Evolutionary conservation across 2,113 vertebrate species (phyloP).

Genomic region (Nanorana parkeri): DNA sequence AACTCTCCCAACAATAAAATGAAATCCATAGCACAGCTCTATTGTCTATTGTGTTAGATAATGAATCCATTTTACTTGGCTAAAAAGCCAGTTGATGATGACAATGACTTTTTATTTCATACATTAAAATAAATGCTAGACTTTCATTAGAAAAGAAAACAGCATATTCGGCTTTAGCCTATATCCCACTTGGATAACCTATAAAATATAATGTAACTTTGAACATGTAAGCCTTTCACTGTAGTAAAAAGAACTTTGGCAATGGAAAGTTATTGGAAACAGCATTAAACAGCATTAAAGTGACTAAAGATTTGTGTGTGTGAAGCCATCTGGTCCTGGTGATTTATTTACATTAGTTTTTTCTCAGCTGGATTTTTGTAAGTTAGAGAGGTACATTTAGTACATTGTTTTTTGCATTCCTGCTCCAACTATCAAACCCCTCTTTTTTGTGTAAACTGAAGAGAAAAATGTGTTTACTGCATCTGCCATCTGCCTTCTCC

Average conservation of each 20-base stretch:
- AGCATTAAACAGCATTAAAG: not conserved
- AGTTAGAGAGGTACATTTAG: too few relatives aligned
- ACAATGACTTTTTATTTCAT: slow-evolving; percentile 70
- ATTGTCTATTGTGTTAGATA: slow-evolving; percentile 71
- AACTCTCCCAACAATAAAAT: slow-evolving; percentile 65
- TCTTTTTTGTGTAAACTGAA: too few relatives aligned
- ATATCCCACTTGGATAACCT: slow-evolving; percentile 68
- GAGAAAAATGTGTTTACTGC: too few relatives aligned
- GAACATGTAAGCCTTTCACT: slow-evolving; percentile 37
- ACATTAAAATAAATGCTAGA: slow-evolving; percentile 66
- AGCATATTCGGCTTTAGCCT: slow-evolving; percentile 66
- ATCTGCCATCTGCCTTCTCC: too few relatives aligned
- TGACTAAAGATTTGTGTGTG: too few relatives aligned
- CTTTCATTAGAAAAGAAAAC: slow-evolving; percentile 56
- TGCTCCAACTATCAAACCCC: too few relatives aligned
- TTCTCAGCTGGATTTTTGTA: too few relatives aligned
- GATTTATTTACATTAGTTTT: too few relatives aligned
- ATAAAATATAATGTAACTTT: slow-evolving; percentile 52
- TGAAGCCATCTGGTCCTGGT: too few relatives aligned
- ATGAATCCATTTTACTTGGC: slow-evolving; percentile 70
- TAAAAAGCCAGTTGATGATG: slow-evolving; percentile 66
- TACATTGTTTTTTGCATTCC: too few relatives aligned
- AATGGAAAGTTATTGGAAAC: slow-evolving; percentile 1
- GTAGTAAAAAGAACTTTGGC: not conserved
- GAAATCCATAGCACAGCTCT: slow-evolving; percentile 66